Evolutionary conservation across 2,797 vertebrate genomes (phyloP).

Genomic region (Hemitrygon akajei): DNA sequence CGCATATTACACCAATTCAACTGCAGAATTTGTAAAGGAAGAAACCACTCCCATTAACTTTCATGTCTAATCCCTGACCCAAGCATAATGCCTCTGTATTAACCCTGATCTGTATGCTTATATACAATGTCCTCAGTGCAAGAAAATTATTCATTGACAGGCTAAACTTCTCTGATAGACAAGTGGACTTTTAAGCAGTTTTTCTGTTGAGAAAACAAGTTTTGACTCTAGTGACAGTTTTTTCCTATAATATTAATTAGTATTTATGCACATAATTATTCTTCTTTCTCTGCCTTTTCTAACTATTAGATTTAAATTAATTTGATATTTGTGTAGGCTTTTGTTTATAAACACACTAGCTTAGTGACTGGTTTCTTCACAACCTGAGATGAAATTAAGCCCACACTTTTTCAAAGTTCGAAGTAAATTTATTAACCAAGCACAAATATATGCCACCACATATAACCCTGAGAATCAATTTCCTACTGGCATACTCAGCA

Average conservation of each 20-base stretch:
- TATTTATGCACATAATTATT: background rate
- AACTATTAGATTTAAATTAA: background rate
- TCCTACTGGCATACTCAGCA: no score
- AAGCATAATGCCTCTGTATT: constrained; percentile 11
- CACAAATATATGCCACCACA: no score
- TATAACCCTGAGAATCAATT: no score
- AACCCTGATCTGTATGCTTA: background rate
- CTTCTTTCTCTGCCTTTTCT: background rate
- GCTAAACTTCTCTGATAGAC: background rate
- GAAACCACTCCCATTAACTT: background rate
- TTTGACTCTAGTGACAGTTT: background rate
- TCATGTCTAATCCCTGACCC: background rate
- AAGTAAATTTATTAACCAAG: no score
- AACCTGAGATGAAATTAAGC: background rate
- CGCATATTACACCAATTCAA: background rate
- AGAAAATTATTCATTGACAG: background rate
- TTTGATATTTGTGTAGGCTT: background rate
- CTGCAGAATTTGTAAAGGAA: background rate
- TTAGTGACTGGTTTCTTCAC: no score
- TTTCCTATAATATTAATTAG: background rate
- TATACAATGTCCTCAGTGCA: no score
- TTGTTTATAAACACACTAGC: background rate
- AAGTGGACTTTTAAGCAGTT: background rate
- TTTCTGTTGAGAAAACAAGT: background rate
- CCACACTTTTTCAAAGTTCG: background rate